Evolutionary conservation across 2,113 vertebrate genomes (phyloP).

Genomic region (Corythornis vintsioides): DNA sequence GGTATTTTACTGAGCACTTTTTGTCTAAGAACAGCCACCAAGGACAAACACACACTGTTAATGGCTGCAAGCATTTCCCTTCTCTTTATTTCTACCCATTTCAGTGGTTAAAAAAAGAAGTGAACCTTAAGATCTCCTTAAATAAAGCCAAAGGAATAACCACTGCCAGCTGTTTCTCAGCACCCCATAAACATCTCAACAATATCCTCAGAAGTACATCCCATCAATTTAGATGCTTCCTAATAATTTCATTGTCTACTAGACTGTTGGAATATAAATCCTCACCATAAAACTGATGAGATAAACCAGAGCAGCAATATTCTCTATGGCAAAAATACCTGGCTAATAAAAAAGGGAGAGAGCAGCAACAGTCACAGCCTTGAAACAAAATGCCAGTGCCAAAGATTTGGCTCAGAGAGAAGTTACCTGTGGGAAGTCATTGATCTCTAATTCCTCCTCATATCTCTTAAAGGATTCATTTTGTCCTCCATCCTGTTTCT

Average conservation of each 20-base stretch:
- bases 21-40: not conserved
- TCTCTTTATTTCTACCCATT: not conserved
- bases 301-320: not conserved
- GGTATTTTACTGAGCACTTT: not conserved
- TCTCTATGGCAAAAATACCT: not conserved
- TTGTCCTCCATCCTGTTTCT: slow-evolving; percentile 92
- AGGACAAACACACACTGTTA: not conserved
- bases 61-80: not conserved
- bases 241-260: too few species aligned
- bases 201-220: not conserved
- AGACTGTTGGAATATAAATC: not conserved
- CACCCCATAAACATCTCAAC: not conserved
- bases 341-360: not conserved
- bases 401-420: not conserved
- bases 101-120: not conserved
- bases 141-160: not conserved
- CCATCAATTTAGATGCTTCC: not conserved
- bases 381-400: not conserved
- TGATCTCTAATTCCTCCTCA: slow-evolving; percentile 98
- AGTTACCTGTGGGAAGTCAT: slow-evolving; percentile 95
- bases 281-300: not conserved
- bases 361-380: not conserved
- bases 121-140: not conserved
- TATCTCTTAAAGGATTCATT: slow-evolving; percentile 96
- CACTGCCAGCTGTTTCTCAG: not conserved